Evolutionary conservation across 2,888 invertebrate species (phyloP).

Genomic region (Omphaloscelis lunosa): DNA sequence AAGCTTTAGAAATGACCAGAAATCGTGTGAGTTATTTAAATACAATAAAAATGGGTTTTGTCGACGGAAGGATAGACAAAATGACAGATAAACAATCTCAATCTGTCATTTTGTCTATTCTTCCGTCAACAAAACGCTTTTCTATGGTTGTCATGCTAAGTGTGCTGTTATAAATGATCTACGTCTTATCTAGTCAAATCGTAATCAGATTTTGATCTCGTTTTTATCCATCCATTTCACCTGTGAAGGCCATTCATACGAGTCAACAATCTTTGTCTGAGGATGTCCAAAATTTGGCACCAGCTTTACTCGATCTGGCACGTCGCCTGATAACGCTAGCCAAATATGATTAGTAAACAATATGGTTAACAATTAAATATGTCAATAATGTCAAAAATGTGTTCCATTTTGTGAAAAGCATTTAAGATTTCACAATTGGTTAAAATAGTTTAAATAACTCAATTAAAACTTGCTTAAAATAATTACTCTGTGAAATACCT

Average conservation of each 20-base stretch:
- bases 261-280: conserved; percentile 63
- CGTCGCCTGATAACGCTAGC: conserved; percentile 35
- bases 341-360: conserved; percentile 57
- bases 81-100: no score
- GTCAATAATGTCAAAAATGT: conserved; percentile 22
- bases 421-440: not conserved
- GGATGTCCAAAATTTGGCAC: conserved; percentile 65
- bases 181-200: not conserved
- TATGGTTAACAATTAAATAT: conserved; percentile 17
- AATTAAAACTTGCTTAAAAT: conserved; percentile 5
- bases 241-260: conserved; percentile 49
- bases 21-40: not conserved
- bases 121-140: no score
- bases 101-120: no score
- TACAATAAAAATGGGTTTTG: no score
- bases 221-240: conserved; percentile 27
- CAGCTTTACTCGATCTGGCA: conserved; percentile 48
- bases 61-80: no score
- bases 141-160: no score
- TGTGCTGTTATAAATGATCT: not conserved
- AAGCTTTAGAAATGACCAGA: not conserved
- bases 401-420: not conserved
- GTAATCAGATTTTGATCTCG: conserved; percentile 10
- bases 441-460: not conserved
- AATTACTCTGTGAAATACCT: not conserved